A percentile compares a stretch with the other conserved stretches of the same genome.
Evolutionary conservation across 2,797 vertebrate genomes (phyloP).

Genomic region (Merluccius polli): DNA sequence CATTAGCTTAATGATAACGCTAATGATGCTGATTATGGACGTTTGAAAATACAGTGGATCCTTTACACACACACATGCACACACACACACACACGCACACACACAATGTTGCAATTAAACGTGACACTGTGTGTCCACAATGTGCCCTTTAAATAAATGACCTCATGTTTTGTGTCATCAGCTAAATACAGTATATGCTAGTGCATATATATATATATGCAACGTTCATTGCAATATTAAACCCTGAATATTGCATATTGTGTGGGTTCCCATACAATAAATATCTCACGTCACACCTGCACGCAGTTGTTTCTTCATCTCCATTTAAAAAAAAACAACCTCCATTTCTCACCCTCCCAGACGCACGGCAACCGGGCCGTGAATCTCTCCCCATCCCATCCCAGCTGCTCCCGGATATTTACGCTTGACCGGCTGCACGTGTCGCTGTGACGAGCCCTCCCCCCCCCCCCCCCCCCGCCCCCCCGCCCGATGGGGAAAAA

Average conservation of each 20-base stretch:
- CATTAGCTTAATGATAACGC: conserved; percentile 47
- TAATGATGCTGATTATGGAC: conserved; percentile 42
- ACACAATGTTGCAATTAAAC: too few species aligned
- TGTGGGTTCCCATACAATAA: not conserved
- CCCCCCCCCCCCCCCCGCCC: too few species aligned
- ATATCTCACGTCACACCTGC: not conserved
- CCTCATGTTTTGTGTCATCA: not conserved
- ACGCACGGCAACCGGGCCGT: conserved; percentile 7
- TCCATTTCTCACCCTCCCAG: not conserved
- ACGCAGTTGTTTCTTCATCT: too few species aligned
- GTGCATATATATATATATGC: not conserved
- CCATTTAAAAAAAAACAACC: not conserved
- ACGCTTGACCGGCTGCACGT: conserved; percentile 18
- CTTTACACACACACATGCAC: not conserved
- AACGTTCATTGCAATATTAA: not conserved
- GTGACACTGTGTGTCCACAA: not conserved
- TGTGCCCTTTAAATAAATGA: not conserved
- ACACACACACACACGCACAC: conserved; percentile 6
- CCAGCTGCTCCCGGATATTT: conserved; percentile 17
- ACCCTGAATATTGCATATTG: not conserved
- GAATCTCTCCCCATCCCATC: conserved; percentile 8
- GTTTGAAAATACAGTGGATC: not conserved
- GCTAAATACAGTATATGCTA: not conserved
- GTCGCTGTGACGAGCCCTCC: not conserved
- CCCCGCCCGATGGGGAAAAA: not conserved